A percentile compares a stretch with the other conserved stretches of the same genome.
phyloP scores from a whole-genome alignment of 1,140 invertebrate species.

The Carposina sasakii region DNA sequence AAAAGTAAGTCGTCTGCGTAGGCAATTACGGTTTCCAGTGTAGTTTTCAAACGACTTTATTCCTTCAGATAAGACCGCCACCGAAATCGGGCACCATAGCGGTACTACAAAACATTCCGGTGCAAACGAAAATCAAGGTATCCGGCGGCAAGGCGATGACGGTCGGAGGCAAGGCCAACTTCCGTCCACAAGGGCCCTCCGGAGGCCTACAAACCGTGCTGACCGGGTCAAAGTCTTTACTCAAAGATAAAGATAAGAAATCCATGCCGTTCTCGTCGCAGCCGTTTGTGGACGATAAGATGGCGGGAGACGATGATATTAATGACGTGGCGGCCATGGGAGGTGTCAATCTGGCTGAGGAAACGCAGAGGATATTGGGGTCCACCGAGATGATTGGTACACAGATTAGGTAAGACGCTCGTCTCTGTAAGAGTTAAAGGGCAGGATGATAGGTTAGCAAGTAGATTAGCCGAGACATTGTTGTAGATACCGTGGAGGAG shows the following conservation, averaged over 20 bases:
- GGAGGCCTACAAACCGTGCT: constrained; percentile 43
- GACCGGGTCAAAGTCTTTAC: constrained; percentile 45
- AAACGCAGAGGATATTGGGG: constrained; percentile 95
- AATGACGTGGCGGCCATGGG: constrained; percentile 99
- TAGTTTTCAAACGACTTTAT: too few relatives aligned
- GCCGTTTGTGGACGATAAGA: constrained; percentile 54
- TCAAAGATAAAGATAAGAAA: constrained; percentile 60
- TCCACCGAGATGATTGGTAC: constrained; percentile 96
- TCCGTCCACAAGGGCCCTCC: constrained; percentile 25
- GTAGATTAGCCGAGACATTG: too few relatives aligned
- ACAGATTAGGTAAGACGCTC: constrained; percentile 78
- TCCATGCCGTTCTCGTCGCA: constrained; percentile 38
- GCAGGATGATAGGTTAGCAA: too few relatives aligned
- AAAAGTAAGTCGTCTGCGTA: too few relatives aligned
- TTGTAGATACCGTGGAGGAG: too few relatives aligned
- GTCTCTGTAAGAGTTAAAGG: too few relatives aligned
- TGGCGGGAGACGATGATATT: constrained; percentile 75
- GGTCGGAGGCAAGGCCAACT: constrained; percentile 42
- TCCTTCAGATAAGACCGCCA: constrained; percentile 37
- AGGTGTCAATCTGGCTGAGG: constrained; percentile 97
- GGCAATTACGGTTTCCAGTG: too few relatives aligned
- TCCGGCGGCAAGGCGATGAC: constrained; percentile 42
- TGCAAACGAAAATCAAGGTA: constrained; percentile 54
- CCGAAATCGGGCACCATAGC: constrained; percentile 44
- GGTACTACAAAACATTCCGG: constrained; percentile 56